phyloP scores from a whole-genome alignment of 2,888 invertebrate genomes.

The Chrysolina americana region DNA sequence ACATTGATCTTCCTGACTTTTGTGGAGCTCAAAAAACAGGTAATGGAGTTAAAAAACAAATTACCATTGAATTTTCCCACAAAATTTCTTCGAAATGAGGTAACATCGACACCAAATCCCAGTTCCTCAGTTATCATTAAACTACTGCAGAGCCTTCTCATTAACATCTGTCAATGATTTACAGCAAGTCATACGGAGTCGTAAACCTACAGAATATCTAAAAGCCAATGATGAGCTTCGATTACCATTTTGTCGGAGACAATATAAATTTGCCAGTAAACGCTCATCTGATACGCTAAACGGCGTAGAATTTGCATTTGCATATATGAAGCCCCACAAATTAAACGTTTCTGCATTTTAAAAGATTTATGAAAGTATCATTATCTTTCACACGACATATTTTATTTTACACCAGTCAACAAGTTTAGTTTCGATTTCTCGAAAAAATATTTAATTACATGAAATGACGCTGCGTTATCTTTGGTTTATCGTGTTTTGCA shows the following conservation, averaged over 20 bases:
- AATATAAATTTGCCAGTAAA: constrained; percentile 47
- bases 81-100: too few relatives aligned
- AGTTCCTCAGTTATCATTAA: neutral
- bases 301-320: constrained; percentile 51
- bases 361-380: constrained; percentile 50
- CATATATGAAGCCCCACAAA: constrained; percentile 46
- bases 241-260: constrained; percentile 44
- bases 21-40: too few relatives aligned
- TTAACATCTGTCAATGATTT: neutral
- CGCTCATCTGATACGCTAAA: constrained; percentile 51
- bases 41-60: too few relatives aligned
- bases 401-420: constrained; percentile 47
- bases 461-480: constrained; percentile 33
- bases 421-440: constrained; percentile 37
- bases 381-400: constrained; percentile 48
- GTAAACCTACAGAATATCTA: neutral
- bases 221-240: constrained; percentile 32
- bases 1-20: too few relatives aligned
- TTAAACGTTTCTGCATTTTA: constrained; percentile 46
- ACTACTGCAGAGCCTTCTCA: neutral
- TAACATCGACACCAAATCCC: too few relatives aligned
- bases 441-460: constrained; percentile 48
- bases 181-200: neutral
- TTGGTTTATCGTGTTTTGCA: constrained; percentile 30
- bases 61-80: too few relatives aligned